Percentiles rank a stretch among this genome's conserved stretches.
Conservation (phyloP, 2,113 vertebrate genomes). For the Chamaea fasciata region DNA sequence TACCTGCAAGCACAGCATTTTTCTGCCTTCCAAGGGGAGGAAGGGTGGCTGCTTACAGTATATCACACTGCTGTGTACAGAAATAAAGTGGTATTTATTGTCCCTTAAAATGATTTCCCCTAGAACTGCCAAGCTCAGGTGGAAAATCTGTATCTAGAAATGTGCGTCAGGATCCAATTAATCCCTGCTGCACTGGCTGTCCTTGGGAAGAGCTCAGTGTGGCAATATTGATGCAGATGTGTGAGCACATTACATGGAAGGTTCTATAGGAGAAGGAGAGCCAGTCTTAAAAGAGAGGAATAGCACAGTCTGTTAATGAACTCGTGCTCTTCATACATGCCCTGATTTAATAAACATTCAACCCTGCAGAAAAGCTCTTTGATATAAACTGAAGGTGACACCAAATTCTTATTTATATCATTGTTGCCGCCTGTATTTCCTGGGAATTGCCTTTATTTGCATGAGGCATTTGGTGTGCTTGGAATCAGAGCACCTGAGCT, state of each 20-base stretch:
- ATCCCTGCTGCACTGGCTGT: not conserved
- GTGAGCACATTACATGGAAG: not conserved
- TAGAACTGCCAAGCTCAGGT: constrained; percentile 25
- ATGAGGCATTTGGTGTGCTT: not conserved
- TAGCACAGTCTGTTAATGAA: not conserved
- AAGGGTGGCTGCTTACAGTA: not conserved
- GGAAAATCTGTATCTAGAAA: constrained; percentile 1
- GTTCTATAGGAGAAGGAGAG: not conserved
- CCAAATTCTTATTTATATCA: not conserved
- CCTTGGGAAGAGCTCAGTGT: not conserved
- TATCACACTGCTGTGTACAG: not conserved
- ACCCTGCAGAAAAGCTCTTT: not conserved
- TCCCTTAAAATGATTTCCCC: constrained; percentile 12
- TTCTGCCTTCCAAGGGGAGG: not conserved
- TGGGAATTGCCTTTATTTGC: not conserved
- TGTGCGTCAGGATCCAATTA: constrained; percentile 1
- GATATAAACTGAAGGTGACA: not conserved
- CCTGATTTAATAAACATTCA: not conserved
- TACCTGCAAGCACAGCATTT: constrained; percentile 9
- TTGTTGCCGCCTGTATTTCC: not conserved
- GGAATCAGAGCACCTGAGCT: not conserved
- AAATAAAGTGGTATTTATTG: constrained; percentile 47
- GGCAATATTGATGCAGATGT: not conserved
- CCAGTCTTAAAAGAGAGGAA: not conserved
- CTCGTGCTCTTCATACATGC: not conserved